phyloP scores from a whole-genome alignment of 2,797 vertebrate species.

The Cynopterus sphinx region DNA sequence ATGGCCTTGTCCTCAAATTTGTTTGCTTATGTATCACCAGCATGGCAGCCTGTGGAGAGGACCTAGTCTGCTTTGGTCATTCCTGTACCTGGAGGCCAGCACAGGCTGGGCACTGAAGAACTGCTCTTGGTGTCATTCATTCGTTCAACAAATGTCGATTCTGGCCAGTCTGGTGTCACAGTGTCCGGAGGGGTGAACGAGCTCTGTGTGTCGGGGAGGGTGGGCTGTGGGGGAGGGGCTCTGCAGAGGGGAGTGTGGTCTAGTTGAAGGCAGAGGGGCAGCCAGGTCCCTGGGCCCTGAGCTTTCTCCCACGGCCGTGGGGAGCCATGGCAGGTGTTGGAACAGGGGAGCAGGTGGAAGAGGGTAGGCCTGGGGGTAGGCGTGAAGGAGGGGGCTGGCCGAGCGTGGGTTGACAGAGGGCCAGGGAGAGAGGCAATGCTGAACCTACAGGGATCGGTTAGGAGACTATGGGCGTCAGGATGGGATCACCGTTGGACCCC shows the following conservation, averaged over 20 bases:
- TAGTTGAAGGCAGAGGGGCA: neutral
- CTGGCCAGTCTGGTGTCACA: neutral
- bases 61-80: neutral
- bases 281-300: neutral
- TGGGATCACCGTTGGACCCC: fast-evolving
- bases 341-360: neutral
- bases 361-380: neutral
- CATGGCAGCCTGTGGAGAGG: neutral
- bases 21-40: neutral
- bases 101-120: neutral
- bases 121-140: neutral
- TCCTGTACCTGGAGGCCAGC: neutral
- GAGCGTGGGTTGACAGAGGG: neutral
- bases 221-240: neutral
- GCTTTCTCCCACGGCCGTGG: neutral
- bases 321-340: neutral
- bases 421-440: neutral
- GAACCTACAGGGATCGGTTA: neutral
- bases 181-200: neutral
- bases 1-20: neutral
- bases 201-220: neutral
- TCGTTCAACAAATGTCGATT: neutral
- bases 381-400: neutral
- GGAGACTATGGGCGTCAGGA: neutral
- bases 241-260: neutral